Evolutionary conservation across 2,888 invertebrate genomes (phyloP), one percentile per base, ranked within the genome.

Genomic region (Synanthedon vespiformis): DNA sequence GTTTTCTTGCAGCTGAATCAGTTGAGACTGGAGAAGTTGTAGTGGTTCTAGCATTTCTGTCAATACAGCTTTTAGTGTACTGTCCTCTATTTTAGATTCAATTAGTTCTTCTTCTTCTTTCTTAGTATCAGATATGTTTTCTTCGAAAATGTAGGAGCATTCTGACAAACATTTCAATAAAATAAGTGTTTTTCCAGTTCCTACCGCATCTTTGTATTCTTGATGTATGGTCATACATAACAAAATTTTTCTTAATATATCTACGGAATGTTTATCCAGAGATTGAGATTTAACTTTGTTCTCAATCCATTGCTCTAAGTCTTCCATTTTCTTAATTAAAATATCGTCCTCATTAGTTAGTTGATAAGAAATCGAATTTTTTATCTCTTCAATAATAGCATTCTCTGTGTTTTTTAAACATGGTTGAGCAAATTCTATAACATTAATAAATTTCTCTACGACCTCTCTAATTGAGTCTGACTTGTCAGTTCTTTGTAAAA

Each of bases 91-190:
- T 4, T 62, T 61, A 40, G 70, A 68, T 55, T 72, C 54, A 54
- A 65, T 59, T 57, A 61, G 59, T 14, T 57, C 55, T 4, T 54
- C 40, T 53, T 63, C 58, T 14, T 56, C 55, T 5, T 55, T 40
- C 53, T 63, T 61, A 2, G 57, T 56, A 52, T 61, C 57, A 18
- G 63, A 52, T 50, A 68, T 50, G 22, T 59, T 61, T 54, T 70
- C 63, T 60, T 71, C 69, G 48, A 85, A 54, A 16, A 80, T 63
- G 53, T 72, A 67, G 4, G 67, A 68, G 60, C 82, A 84, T 57
- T 83, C 80, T 51, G 78, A 70, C 27, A 86, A 58, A 62, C 77
- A 81, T 67, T 83, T 80, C 0, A 82, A 54, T 52, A 82, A 53
- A 40, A 86, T 77, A 14, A 85, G 63, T 1, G 61, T 67, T 60